Base-by-base conservation (phyloP, 2,888 invertebrate species). In the Drosophila sordidula region DNA sequence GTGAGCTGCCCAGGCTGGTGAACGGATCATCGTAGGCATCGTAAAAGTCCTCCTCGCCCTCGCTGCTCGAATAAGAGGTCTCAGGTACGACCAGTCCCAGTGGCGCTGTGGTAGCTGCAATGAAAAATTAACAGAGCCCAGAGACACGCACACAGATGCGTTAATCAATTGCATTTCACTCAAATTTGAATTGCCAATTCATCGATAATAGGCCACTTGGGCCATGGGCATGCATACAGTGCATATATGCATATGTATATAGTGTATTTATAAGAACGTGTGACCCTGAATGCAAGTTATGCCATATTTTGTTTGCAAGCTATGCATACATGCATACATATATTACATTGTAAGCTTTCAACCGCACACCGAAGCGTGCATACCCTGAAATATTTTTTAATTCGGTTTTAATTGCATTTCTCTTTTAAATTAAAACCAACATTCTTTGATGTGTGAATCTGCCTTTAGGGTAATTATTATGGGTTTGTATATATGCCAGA, bases 1-100 rank as follows among this genome's bases (percentile, higher is more conserved):
- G 92, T 71, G 91, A 91, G 70, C 83, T 91, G 62, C 91, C 91
- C 77, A 92, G 92, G 82, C 93, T 93, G 57, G 92, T 90, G 76
- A 93, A 94, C 14, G 93, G 93, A 70, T 94, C 95, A 90, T 97
- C 97, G 83, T 97, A 96, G 5, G 97, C 98, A 93, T 99, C 99
- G 92, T 95, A 99, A 93, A 97, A 98, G 92, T 98, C 97, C 64
- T 99, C 98, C 91, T 98, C 97, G 62, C 97, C 97, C 91, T 99
- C 99, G 32, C 98, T 98, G 89, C 98, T 98, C n/a, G 98, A 99
- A 92, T 98, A 99, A 0, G 98, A 98, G 66, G 96, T 97, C 90
- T 97, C 97, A 45, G 98, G 98, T 25, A 97, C 96, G 63, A 95
- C 79, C 65, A 92, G 80, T 29, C 91, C 87, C 70, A 92, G 76